These are phyloP conservation scores for Emydura subglobosa DNA, from an alignment of 2,113 vertebrate species.

Conservation along the genomic window DNA sequence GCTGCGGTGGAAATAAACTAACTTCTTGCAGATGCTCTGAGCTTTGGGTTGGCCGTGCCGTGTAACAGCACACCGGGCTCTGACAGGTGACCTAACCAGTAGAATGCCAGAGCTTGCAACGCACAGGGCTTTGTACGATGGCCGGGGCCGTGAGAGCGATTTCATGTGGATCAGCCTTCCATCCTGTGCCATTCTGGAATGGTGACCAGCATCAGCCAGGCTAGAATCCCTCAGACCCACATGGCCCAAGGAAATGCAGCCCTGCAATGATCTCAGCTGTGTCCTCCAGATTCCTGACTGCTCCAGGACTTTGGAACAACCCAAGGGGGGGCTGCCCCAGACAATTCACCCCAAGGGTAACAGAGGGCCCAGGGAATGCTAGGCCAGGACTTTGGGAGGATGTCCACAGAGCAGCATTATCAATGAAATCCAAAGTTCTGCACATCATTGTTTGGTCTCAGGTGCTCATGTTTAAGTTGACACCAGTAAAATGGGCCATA, in stretches of 20 bases:
- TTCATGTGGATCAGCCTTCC: not conserved
- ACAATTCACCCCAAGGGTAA: not conserved
- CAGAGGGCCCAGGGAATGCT: not conserved
- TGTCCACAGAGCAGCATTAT: not conserved
- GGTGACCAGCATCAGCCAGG: too few species aligned
- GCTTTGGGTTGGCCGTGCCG: not conserved
- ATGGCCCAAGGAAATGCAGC: not conserved
- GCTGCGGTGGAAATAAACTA: not conserved
- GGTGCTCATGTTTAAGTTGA: not conserved
- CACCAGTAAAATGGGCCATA: too few species aligned
- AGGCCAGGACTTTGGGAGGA: not conserved
- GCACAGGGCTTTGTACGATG: not conserved
- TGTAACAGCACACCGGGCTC: too few species aligned
- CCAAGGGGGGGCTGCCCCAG: not conserved
- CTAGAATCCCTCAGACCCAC: not conserved
- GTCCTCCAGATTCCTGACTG: not conserved
- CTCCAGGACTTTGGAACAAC: not conserved
- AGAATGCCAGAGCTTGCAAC: not conserved
- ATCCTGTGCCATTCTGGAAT: not conserved
- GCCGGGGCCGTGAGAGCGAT: too few species aligned
- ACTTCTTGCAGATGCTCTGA: rapidly evolving
- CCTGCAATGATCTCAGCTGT: not conserved
- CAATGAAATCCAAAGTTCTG: not conserved
- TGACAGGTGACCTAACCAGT: rapidly evolving
- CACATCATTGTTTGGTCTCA: not conserved